Base-by-base conservation (phyloP, 2,888 invertebrate genomes). In the Eubasilissa splendida region DNA sequence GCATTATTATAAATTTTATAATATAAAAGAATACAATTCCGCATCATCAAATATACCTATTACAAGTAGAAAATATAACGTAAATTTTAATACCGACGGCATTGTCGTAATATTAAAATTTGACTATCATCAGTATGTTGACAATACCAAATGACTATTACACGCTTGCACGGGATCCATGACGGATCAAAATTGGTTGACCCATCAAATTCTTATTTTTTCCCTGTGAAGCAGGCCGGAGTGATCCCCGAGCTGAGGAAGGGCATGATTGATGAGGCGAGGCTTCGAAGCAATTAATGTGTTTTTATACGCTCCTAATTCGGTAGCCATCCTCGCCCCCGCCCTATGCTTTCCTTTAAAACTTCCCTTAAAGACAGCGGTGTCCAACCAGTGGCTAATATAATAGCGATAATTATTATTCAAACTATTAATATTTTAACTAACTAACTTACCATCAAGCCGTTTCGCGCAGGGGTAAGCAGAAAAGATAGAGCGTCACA, bases 261-360 rank as follows among this genome's bases (percentile, higher is more conserved):
- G 33, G n/a, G 14, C 65, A 63, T 81, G 81, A 81, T 81, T 81
- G 81, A 81, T 81, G 81, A 76, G 78, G 59, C 68, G 54, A 33
- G 68, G 77, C 65, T 65, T 74, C 80, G 42, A 66, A 11, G 79
- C 81, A 81, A 79, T 83, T 83, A 81, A 79, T 83, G 77, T 77
- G 81, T 81, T 83, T 83, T 83, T 83, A 83, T 83, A 65, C 80
- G 81, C 59, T 76, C 52, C 79, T 82, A 80, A 82, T 82, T 78
- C 82, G 80, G 82, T 80, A 82, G 82, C 82, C 78, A 54, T 58
- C 78, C 78, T 65, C 77, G 65, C 56, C 65, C 65, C 52, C 77
- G 77, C 65, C 65, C 53, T 54, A 11, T 4, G 66, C n/a, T 31
- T 66, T 54, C 58, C 68, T 77, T 12, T 22, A 77, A 70, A 71